Percentiles rank a stretch among this genome's conserved stretches.
phyloP scores from a whole-genome alignment of 2,113 vertebrate species.

The Cololabis saira region DNA sequence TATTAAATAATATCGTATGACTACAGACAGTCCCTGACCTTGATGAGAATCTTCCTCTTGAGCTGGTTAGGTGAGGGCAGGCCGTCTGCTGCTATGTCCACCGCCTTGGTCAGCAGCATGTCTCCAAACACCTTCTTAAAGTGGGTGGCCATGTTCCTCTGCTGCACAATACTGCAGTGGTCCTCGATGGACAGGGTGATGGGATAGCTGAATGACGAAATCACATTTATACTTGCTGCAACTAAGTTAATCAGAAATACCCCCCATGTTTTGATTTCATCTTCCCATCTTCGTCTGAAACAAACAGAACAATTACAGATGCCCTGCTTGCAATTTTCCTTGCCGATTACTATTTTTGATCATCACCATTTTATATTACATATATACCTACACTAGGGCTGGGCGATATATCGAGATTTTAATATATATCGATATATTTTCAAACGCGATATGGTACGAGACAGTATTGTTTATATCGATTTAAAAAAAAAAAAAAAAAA shows the following conservation, averaged over 20 bases:
- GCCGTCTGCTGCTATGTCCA: conserved; percentile 93
- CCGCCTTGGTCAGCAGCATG: conserved; percentile 94
- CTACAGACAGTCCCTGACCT: conserved; percentile 77
- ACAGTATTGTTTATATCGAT: too few relatives aligned
- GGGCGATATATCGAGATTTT: too few relatives aligned
- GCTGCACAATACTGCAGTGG: conserved; percentile 98
- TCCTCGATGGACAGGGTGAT: conserved; percentile 98
- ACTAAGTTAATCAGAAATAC: not conserved
- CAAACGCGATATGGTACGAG: too few relatives aligned
- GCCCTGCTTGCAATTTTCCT: too few relatives aligned
- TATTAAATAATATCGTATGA: not conserved
- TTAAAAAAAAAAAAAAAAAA: too few relatives aligned
- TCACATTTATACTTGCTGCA: not conserved
- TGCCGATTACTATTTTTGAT: too few relatives aligned
- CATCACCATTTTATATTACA: too few relatives aligned
- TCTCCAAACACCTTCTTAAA: conserved; percentile 98
- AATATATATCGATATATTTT: too few relatives aligned
- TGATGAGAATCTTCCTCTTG: conserved; percentile 97
- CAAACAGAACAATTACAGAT: not conserved
- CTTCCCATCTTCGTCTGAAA: not conserved
- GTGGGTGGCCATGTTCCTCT: conserved; percentile 94
- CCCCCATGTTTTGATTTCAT: too few relatives aligned
- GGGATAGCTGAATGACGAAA: conserved; percentile 82
- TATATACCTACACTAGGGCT: too few relatives aligned
- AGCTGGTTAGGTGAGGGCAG: conserved; percentile 97